Evolutionary conservation across 2,888 invertebrate genomes (phyloP), one percentile per base, ranked within the genome.

Genomic region (Herminia tarsipennalis): DNA sequence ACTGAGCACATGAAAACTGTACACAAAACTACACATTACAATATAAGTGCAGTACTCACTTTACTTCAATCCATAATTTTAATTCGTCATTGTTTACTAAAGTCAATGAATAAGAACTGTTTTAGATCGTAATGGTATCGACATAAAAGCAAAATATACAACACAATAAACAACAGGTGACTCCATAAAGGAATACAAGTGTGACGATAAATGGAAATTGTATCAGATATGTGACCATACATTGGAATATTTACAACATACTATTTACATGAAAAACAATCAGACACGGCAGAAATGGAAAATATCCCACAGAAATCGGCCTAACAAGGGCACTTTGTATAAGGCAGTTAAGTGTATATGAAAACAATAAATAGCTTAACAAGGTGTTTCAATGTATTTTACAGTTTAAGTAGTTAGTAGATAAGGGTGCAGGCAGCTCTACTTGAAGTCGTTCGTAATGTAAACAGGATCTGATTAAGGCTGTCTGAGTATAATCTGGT

Each of bases 401-500:
- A 79, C 76, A 78, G 75, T 82, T 81, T 79, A 81, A 81, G 75
- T 77, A 76, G 77, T 41, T 56, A 49, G 57, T 37, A 70, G 84
- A 86, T 85, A 86, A 76, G 68, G 61, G 56, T 48, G 32, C 56
- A 43, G 47, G 43, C 58, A 56, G 47, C 56, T 60, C 61, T 57
- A 51, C 57, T 59, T 62, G 66, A 73, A 78, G 76, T 75, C 74
- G 78, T 77, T 83, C 70, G 74, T 76, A 81, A 79, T 85, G 86
- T 86, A 85, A 87, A 89, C 87, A 88, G 76, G 85, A 86, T 83
- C 77, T 67, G 88, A 89, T 88, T 85, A 87, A 82, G 87, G 83
- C 73, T 70, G 66, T 75, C 73, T 38, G 48, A 62, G 72, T 83
- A 84, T 85, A 82, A 86, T 85, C 81, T 76, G 64, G 73, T 52